Percentiles rank a stretch among this genome's conserved stretches.
These are phyloP conservation scores for Hippolais icterina DNA, from an alignment of 2,113 vertebrate species.

Conservation along the genomic window DNA sequence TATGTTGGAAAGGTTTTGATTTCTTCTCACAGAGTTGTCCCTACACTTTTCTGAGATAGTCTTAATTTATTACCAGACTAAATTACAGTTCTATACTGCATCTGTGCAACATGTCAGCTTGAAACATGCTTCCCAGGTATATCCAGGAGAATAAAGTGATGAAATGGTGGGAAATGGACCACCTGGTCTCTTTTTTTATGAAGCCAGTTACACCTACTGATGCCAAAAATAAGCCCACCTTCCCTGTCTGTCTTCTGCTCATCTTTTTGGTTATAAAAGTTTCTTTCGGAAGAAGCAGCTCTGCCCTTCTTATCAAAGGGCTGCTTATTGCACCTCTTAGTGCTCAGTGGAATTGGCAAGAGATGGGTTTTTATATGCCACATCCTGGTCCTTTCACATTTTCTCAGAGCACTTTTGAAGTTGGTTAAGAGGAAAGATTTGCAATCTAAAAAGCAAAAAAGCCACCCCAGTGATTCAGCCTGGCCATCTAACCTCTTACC, in stretches of 20 bases:
- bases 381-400: not conserved
- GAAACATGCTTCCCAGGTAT: not conserved
- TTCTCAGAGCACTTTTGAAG: not conserved
- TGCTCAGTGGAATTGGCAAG: not conserved
- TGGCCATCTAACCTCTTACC: not conserved
- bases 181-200: not conserved
- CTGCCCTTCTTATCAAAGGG: not conserved
- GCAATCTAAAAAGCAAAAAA: not conserved
- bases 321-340: not conserved
- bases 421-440: not conserved
- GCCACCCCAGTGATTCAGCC: rapidly evolving
- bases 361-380: not conserved
- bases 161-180: not conserved
- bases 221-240: conserved; percentile 9
- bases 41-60: not conserved
- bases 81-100: not conserved
- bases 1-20: not conserved
- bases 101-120: not conserved
- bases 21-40: not conserved
- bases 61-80: not conserved
- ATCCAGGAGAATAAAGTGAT: not conserved
- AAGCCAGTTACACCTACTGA: not conserved
- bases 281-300: not conserved
- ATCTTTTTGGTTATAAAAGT: not conserved
- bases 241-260: not conserved